Percentiles rank a stretch among this genome's conserved stretches.
These are phyloP conservation scores for Actinemys pallida DNA, from an alignment of 2,113 vertebrate genomes.

Conservation along the genomic window DNA sequence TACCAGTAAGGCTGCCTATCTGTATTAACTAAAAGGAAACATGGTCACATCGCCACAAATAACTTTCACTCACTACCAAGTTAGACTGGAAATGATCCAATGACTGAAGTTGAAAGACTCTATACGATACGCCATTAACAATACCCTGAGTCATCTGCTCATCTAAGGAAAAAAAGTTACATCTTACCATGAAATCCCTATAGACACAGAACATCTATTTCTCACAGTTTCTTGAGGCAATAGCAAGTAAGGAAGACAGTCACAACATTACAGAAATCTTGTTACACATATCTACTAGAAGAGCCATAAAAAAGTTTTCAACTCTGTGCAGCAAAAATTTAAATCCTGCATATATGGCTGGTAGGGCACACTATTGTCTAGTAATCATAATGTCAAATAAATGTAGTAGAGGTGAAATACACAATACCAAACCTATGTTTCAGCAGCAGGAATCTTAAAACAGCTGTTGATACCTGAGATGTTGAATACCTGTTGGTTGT, in stretches of 20 bases:
- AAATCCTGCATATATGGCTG: background rate
- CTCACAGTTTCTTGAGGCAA: background rate
- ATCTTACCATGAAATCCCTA: background rate
- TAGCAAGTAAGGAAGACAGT: background rate
- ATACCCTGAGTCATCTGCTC: background rate
- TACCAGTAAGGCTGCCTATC: background rate
- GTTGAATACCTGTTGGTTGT: background rate
- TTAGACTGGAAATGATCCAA: background rate
- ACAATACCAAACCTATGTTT: background rate
- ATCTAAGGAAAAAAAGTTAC: background rate
- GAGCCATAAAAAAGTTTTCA: background rate
- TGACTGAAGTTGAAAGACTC: rapidly evolving
- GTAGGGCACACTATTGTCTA: background rate
- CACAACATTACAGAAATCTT: background rate
- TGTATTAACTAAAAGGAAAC: background rate
- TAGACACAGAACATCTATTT: background rate
- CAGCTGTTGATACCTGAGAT: background rate
- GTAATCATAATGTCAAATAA: background rate
- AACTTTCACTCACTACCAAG: background rate
- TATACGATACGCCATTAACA: background rate
- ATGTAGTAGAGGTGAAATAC: background rate
- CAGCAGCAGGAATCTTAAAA: background rate
- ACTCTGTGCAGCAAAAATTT: background rate
- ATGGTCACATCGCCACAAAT: rapidly evolving
- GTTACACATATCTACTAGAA: background rate